Percentiles rank a stretch among this genome's conserved stretches.
These are phyloP conservation scores for Heloderma charlesbogerti DNA, from an alignment of 2,113 vertebrate genomes.

Conservation along the genomic window DNA sequence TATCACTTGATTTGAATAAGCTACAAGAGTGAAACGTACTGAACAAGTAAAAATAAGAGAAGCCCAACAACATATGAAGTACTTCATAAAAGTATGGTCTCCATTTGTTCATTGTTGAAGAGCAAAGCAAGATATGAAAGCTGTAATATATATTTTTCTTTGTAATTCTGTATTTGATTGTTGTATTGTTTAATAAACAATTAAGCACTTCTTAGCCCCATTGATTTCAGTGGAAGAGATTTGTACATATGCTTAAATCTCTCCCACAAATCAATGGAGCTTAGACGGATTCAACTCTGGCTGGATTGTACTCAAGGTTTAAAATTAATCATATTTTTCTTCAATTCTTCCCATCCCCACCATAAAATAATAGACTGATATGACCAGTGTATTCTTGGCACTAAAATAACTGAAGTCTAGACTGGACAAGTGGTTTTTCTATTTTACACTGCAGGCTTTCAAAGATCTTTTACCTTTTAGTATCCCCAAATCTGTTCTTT, in stretches of 20 bases:
- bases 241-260: neutral
- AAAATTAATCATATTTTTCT: neutral
- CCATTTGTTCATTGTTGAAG: neutral
- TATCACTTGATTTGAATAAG: neutral
- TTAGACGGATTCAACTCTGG: neutral
- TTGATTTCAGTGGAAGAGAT: neutral
- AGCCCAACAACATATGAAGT: neutral
- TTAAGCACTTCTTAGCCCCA: neutral
- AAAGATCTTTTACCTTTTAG: constrained; percentile 48
- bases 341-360: neutral
- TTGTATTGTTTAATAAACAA: neutral
- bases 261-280: neutral
- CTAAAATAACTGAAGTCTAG: constrained; percentile 44
- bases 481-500: constrained; percentile 21
- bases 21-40: neutral
- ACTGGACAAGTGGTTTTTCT: constrained; percentile 50
- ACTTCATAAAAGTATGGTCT: neutral
- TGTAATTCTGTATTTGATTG: neutral
- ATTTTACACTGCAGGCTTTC: constrained; percentile 57
- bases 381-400: constrained; percentile 23
- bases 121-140: neutral
- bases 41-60: neutral
- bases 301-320: neutral
- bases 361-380: constrained; percentile 7
- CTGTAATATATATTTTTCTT: neutral